Conservation (phyloP, 2,113 vertebrate genomes). For the Bungarus multicinctus region DNA sequence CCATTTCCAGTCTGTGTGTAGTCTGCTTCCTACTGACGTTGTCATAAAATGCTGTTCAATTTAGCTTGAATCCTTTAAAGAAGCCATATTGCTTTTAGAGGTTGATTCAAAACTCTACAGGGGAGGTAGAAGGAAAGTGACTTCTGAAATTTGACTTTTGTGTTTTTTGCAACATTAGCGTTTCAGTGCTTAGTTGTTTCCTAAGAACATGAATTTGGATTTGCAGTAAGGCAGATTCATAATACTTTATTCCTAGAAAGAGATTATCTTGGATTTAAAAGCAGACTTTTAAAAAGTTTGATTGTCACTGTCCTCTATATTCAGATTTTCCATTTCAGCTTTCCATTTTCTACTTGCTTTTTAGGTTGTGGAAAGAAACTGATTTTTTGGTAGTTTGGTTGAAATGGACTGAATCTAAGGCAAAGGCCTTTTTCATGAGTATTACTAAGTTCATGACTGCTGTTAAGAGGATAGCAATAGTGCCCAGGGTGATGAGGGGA, state of each 20-base stretch:
- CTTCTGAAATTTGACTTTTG: constrained; percentile 1
- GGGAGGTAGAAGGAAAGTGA: not conserved
- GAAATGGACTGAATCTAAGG: constrained; percentile 59
- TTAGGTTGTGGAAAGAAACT: constrained; percentile 53
- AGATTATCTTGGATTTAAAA: not conserved
- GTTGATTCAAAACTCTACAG: not conserved
- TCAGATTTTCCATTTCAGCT: constrained; percentile 43
- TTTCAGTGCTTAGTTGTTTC: not conserved
- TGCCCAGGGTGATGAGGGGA: constrained; percentile 5
- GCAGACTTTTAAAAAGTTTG: not conserved
- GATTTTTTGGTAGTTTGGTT: constrained; percentile 63
- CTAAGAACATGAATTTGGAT: constrained; percentile 21
- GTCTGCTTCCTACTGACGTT: not conserved
- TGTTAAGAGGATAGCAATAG: not conserved
- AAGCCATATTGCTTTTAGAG: not conserved
- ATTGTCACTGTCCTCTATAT: not conserved
- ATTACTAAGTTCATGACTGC: constrained; percentile 7
- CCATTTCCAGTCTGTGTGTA: not conserved
- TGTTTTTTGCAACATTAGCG: not conserved
- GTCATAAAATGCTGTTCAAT: not conserved
- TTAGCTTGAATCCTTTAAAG: not conserved
- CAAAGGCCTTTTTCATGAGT: constrained; percentile 45
- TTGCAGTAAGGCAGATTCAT: not conserved
- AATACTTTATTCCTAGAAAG: not conserved
- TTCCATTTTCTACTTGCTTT: constrained; percentile 49